A percentile compares a stretch with the other conserved stretches of the same genome.
These are phyloP conservation scores for Aleiodes sp. DNA, from an alignment of 1,140 invertebrate genomes.

Conservation along the genomic window DNA sequence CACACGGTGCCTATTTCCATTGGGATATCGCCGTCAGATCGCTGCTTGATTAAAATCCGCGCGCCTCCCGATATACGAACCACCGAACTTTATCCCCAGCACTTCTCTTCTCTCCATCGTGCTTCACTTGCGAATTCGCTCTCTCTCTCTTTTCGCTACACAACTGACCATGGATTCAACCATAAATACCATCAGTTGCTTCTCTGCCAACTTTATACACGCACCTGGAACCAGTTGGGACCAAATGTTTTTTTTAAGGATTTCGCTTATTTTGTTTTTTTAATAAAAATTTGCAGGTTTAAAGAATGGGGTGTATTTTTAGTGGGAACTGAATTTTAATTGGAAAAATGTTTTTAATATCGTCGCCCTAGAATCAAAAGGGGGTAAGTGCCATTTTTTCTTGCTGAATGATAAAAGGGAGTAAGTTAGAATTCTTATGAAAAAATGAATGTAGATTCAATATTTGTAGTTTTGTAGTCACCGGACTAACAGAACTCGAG, in stretches of 20 bases:
- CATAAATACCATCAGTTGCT: slow-evolving; percentile 33
- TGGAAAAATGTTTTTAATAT: too few species aligned
- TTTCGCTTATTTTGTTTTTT: not conserved
- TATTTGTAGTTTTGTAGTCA: too few species aligned
- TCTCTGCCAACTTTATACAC: not conserved
- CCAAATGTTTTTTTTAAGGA: slow-evolving; percentile 14
- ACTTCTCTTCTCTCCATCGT: slow-evolving; percentile 24
- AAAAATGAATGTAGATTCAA: too few species aligned
- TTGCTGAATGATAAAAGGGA: too few species aligned
- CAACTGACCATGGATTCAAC: slow-evolving; percentile 28
- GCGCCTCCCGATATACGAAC: slow-evolving; percentile 60
- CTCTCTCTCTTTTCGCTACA: too few species aligned
- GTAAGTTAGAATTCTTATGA: too few species aligned
- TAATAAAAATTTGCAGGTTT: not conserved
- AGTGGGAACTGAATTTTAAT: not conserved
- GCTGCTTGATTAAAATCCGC: slow-evolving; percentile 66
- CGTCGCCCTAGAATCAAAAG: too few species aligned
- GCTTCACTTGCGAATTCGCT: too few species aligned
- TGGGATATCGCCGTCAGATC: slow-evolving; percentile 58
- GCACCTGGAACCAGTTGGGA: slow-evolving; percentile 34
- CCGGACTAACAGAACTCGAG: too few species aligned
- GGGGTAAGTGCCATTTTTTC: too few species aligned
- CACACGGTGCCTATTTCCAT: slow-evolving; percentile 52
- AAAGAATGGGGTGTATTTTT: not conserved
- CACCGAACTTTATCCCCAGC: slow-evolving; percentile 56